A percentile compares a stretch with the other conserved stretches of the same genome.
Evolutionary conservation across 2,113 vertebrate species (phyloP).

Genomic region (Ardeotis arabs): DNA sequence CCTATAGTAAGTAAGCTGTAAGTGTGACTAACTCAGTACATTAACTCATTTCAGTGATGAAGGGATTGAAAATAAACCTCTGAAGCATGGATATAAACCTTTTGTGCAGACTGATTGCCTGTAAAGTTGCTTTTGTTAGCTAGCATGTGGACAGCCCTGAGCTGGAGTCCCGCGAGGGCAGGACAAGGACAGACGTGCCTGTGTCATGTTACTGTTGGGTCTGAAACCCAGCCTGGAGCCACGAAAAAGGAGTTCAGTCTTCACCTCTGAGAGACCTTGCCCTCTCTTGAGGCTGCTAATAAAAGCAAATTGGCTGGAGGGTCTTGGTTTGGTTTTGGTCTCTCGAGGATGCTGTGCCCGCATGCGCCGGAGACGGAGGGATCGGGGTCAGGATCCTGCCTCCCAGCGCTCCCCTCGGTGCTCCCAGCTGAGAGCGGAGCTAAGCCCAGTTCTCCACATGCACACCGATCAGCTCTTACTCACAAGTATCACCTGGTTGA

Average conservation of each 20-base stretch:
- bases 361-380: accelerated
- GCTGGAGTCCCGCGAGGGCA: background rate
- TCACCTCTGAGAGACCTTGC: background rate
- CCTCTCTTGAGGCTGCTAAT: background rate
- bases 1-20: background rate
- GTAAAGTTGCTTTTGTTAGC: background rate
- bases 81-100: background rate
- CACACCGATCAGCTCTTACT: background rate
- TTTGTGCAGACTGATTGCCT: background rate
- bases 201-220: accelerated
- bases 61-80: background rate
- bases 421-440: background rate
- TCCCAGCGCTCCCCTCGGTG: accelerated
- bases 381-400: background rate
- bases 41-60: background rate
- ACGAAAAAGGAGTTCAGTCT: background rate
- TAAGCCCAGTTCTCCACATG: background rate
- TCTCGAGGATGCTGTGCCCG: background rate
- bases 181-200: background rate
- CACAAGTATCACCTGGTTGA: background rate
- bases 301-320: background rate
- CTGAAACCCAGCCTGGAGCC: background rate
- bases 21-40: background rate
- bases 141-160: background rate
- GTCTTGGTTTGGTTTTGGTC: background rate